These are phyloP conservation scores for Mactromeris polynyma DNA, from an alignment of 2,888 invertebrate species.

Conservation along the genomic window DNA sequence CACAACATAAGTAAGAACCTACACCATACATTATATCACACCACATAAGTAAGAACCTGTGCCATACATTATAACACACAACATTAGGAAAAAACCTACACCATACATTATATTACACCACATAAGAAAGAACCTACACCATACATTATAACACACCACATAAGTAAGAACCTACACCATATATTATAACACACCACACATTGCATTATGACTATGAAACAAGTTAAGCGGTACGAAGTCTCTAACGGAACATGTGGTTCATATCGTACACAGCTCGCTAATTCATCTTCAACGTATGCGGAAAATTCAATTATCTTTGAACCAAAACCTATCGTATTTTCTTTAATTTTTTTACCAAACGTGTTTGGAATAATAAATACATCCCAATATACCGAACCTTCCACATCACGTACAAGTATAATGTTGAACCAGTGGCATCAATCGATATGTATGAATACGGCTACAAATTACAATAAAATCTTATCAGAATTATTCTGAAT, in stretches of 20 bases:
- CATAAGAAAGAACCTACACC: too few species aligned
- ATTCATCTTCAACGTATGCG: slow-evolving; percentile 19
- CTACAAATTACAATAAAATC: background rate
- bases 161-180: too few species aligned
- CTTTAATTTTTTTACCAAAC: slow-evolving; percentile 20
- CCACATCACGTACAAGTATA: background rate
- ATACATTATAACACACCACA: too few species aligned
- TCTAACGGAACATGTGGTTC: background rate
- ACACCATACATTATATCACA: too few species aligned
- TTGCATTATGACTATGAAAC: background rate
- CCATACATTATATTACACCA: too few species aligned
- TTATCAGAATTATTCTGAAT: slow-evolving; percentile 9
- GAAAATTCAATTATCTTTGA: slow-evolving; percentile 37
- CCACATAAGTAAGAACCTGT: too few species aligned
- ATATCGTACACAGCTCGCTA: background rate
- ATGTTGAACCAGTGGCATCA: background rate
- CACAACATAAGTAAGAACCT: too few species aligned
- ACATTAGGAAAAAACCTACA: too few species aligned
- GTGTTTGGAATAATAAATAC: slow-evolving; percentile 29
- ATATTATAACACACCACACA: too few species aligned
- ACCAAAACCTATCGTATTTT: background rate
- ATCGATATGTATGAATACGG: slow-evolving; percentile 1
- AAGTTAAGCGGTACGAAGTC: background rate
- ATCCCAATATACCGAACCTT: background rate
- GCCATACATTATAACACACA: too few species aligned